Evolutionary conservation across 1,140 invertebrate species (phyloP).

Genomic region (Nasonia vitripennis): DNA sequence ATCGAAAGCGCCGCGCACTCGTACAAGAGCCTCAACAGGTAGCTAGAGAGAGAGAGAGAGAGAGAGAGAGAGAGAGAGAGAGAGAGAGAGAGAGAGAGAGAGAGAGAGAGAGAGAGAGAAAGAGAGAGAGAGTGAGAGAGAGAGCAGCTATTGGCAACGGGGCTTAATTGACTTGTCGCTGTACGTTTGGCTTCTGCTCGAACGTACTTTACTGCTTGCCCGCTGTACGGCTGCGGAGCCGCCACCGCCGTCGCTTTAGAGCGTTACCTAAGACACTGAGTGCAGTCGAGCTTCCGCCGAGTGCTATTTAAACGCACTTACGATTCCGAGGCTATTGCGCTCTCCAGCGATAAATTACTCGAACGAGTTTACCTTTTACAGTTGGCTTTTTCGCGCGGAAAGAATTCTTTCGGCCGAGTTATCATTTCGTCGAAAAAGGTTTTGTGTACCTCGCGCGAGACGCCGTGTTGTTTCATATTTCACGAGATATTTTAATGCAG

Average conservation of each 20-base stretch:
- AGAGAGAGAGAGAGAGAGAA: too few relatives aligned
- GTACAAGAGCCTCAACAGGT: conserved; percentile 58
- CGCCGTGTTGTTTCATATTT: background rate
- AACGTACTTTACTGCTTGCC: background rate
- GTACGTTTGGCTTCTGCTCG: background rate
- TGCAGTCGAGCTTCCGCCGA: background rate
- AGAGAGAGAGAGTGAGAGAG: too few relatives aligned
- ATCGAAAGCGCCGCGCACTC: conserved; percentile 12
- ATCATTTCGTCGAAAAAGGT: too few relatives aligned
- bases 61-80: too few relatives aligned
- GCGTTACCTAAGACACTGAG: background rate
- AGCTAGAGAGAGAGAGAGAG: background rate
- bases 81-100: too few relatives aligned
- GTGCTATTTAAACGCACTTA: background rate
- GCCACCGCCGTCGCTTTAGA: background rate
- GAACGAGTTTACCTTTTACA: background rate
- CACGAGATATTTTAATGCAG: background rate
- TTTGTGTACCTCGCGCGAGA: too few relatives aligned
- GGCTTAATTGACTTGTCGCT: conserved; percentile 18
- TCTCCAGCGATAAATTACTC: background rate
- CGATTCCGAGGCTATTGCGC: background rate
- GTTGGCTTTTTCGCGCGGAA: too few relatives aligned
- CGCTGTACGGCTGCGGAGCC: background rate
- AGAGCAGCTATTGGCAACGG: background rate
- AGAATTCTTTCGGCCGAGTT: too few relatives aligned